phyloP scores from a whole-genome alignment of 2,888 invertebrate genomes.

The Pilophorus perplexus region DNA sequence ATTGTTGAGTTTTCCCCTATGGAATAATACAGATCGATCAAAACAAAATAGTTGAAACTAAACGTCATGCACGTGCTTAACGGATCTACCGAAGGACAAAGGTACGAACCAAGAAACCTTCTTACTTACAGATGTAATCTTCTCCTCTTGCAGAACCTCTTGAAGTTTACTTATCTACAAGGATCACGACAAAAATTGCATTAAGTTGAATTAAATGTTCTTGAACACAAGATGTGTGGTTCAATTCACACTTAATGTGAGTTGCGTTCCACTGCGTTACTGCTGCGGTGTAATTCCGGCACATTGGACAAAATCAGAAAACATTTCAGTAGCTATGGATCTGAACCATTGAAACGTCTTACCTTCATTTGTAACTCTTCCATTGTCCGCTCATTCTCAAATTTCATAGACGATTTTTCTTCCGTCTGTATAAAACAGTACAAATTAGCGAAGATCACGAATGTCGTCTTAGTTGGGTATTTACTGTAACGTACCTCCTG shows the following conservation, averaged over 20 bases:
- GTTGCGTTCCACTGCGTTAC: no score
- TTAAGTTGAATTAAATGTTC: no score
- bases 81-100: constrained; percentile 34
- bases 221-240: no score
- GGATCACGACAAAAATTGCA: no score
- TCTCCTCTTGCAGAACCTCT: constrained; percentile 26
- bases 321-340: no score
- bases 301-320: no score
- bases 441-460: neutral
- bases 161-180: constrained; percentile 36
- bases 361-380: constrained; percentile 42
- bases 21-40: neutral
- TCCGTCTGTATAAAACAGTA: constrained; percentile 32
- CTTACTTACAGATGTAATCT: constrained; percentile 39
- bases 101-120: constrained; percentile 40
- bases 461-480: no score
- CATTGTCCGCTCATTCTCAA: constrained; percentile 40
- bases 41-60: no score
- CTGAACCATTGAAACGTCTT: no score
- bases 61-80: constrained; percentile 4
- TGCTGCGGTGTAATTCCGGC: no score
- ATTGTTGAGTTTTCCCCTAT: constrained; percentile 2
- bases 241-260: no score
- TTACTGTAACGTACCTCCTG: no score
- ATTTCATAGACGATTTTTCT: constrained; percentile 30